Evolutionary conservation across 1,140 invertebrate species (phyloP), one percentile per base, ranked within the genome.

Genomic region (Drosophila persimilis): DNA sequence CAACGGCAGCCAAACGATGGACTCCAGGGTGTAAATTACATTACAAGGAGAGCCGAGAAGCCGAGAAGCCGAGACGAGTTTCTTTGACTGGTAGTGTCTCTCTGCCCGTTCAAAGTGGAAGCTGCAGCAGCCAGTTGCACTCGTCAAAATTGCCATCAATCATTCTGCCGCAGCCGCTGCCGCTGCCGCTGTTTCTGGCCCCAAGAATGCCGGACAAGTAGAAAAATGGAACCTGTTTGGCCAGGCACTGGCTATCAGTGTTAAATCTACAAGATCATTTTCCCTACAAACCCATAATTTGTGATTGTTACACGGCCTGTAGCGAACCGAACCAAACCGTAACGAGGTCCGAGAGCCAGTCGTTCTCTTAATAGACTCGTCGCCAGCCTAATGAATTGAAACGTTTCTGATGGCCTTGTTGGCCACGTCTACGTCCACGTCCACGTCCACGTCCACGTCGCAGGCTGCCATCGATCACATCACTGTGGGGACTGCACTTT

Each of bases 221-320:
- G 71, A 58, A 53, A 75, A 85, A 80, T 84, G 81, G 77, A 84
- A 84, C 80, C 80, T 86, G 80, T 86, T 86, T 76, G 44, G 31
- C 64, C 59, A 51, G 59, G 53, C 29, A 63, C 35, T 60, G 29
- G 65, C 78, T 88, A 88, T 88, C 83, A 89, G 83, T 84, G 84
- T 89, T 88, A 89, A 89, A 83, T 88, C 83, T 83, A 88, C 83
- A 88, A 88, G 83, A 89, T 88, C 83, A 88, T 88, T 88, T 88
- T 83, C 73, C 73, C 69, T 61, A 20, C 70, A 73, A 88, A 83
- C 84, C 79, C 79, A 89, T 88, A 89, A 88, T 88, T 88, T 88
- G 83, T 88, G 83, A 86, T 88, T 86, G 83, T 88, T 89, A 88
- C 83, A 83, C 35, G 35, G 35, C 35, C 11, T 11, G 35, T 13